Evolutionary conservation across 1,140 invertebrate species (phyloP), one percentile per base, ranked within the genome.

Genomic region (Drosophila oshimai): DNA sequence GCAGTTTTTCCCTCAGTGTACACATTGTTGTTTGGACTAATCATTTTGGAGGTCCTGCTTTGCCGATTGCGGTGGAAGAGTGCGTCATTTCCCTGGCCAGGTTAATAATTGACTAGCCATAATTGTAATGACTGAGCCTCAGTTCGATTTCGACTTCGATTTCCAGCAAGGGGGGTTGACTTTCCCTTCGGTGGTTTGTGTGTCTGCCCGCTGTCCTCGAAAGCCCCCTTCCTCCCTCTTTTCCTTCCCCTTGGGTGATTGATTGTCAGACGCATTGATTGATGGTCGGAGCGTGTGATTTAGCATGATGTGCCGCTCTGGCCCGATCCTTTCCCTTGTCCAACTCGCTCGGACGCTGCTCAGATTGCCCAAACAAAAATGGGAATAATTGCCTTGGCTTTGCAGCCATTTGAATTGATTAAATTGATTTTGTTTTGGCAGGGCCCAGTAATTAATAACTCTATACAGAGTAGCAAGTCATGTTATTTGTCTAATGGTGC

Each of bases 71-170:
- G 13, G 12, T n/a, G 24, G n/a, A 28, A 18, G 15, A 62, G 58
- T 79, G 79, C 53, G 69, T 74, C 64, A 74, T 62, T 79, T 71
- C 58, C 69, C 24, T 26, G 33, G 18, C 58, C 42, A 18, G 31
- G 33, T 80, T 53, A 86, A 86, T 86, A 80, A 84, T 86, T 86
- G 60, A 80, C 60, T 37, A 65, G 37, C 75, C 71, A 75, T 76
- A 76, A 80, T 73, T 87, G 72, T 87, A 62, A 67, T 58, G 50
- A 57, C 44, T 47, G 26, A 39, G 29, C 24, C 50, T 54, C 51
- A 26, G 51, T 70, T 74, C 73, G 46, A 15, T 53, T 84, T 58
- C 37, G 17, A 22, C 22, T 15, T 15, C 20, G 28, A n/a, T 17
- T n/a, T 20, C 12, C 4, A n/a, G n/a, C n/a, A n/a, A n/a, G n/a